Evolutionary conservation across 2,797 vertebrate genomes (phyloP).

Genomic region (Cuniculus paca): DNA sequence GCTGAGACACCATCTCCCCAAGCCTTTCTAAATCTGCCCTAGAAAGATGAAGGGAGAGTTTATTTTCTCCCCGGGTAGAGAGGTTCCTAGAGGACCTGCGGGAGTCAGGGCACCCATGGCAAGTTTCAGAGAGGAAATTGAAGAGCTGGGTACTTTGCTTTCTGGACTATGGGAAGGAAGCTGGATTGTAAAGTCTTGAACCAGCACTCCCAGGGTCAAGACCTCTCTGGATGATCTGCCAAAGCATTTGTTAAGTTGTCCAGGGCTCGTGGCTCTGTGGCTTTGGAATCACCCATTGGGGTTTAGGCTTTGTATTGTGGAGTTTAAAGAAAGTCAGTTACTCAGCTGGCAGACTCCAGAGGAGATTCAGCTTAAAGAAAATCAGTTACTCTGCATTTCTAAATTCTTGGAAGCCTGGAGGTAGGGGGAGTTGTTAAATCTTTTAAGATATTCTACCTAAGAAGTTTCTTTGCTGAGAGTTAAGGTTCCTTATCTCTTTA

Average conservation of each 20-base stretch:
- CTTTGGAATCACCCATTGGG: not conserved
- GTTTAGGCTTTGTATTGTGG: not conserved
- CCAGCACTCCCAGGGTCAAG: fast-evolving
- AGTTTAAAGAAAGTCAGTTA: not conserved
- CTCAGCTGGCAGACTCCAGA: not conserved
- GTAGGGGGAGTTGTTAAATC: not conserved
- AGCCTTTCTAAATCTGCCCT: not conserved
- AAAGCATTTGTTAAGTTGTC: not conserved
- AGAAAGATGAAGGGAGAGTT: not conserved
- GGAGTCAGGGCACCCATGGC: too few species aligned
- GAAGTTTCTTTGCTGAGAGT: not conserved
- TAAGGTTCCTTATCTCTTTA: not conserved
- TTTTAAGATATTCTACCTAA: not conserved
- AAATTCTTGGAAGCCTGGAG: not conserved
- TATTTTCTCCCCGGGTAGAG: not conserved
- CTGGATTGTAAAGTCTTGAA: not conserved
- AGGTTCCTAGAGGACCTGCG: not conserved
- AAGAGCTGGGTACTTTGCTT: not conserved
- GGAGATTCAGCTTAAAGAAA: not conserved
- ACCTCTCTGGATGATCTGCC: not conserved
- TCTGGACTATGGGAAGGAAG: not conserved
- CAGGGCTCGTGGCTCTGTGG: not conserved
- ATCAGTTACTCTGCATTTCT: not conserved
- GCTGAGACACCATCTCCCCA: too few species aligned
- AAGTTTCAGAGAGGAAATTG: not conserved